These are phyloP conservation scores for Ophiodon elongatus DNA, from an alignment of 2,113 vertebrate genomes.

Conservation along the genomic window DNA sequence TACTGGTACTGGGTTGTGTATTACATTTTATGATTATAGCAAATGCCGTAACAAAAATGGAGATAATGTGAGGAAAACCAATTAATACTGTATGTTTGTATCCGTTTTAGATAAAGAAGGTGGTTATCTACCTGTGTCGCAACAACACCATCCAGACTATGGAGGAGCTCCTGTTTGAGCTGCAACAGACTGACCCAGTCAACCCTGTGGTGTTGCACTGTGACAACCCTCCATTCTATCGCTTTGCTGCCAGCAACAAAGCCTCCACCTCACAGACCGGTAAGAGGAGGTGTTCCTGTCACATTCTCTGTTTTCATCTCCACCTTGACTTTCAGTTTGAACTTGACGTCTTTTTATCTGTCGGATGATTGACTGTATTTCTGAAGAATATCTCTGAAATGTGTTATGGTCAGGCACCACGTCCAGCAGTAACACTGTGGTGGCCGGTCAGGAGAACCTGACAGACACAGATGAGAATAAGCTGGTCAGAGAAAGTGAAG, in stretches of 20 bases:
- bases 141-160: conserved; percentile 99
- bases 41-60: background rate
- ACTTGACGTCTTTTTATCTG: background rate
- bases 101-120: conserved; percentile 94
- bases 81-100: background rate
- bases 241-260: conserved; percentile 95
- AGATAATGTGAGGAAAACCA: background rate
- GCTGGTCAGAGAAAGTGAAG: conserved; percentile 90
- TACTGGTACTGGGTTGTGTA: background rate
- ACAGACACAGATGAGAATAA: conserved; percentile 92
- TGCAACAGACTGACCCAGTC: conserved; percentile 97
- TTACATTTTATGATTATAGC: background rate
- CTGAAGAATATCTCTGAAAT: conserved; percentile 11
- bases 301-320: background rate
- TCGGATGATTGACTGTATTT: conserved; percentile 17
- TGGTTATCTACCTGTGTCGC: conserved; percentile 95
- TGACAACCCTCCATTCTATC: conserved; percentile 97
- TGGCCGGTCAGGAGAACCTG: conserved; percentile 93
- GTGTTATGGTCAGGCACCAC: conserved; percentile 88
- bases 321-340: background rate
- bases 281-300: conserved; percentile 61
- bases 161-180: conserved; percentile 98
- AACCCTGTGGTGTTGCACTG: conserved; percentile 97
- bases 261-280: conserved; percentile 93
- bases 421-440: conserved; percentile 97